phyloP scores from a whole-genome alignment of 2,888 invertebrate species.

The Apamea monoglypha region DNA sequence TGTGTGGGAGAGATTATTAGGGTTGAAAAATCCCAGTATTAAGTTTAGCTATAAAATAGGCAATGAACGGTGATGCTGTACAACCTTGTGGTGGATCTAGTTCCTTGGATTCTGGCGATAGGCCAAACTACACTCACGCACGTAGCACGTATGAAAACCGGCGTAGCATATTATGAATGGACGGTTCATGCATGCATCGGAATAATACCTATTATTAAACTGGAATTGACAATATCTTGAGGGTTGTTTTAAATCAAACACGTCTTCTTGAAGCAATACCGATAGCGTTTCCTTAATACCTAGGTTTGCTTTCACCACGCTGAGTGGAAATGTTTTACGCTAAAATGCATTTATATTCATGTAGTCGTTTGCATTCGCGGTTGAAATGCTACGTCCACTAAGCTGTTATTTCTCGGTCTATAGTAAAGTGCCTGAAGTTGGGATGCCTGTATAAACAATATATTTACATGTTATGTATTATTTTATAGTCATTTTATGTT shows the following conservation, averaged over 20 bases:
- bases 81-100: constrained; percentile 12
- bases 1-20: not conserved
- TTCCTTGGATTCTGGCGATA: constrained; percentile 17
- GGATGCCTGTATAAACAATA: constrained; percentile 60
- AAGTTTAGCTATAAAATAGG: not conserved
- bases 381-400: constrained; percentile 65
- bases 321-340: constrained; percentile 64
- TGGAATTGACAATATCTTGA: not conserved
- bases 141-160: constrained; percentile 7
- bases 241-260: constrained; percentile 37
- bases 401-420: constrained; percentile 66
- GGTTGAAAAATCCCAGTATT: not conserved
- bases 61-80: not conserved
- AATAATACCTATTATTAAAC: not conserved
- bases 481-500: constrained; percentile 65
- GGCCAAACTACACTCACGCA: constrained; percentile 7
- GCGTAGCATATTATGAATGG: constrained; percentile 23
- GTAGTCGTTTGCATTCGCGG: constrained; percentile 68
- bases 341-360: constrained; percentile 72
- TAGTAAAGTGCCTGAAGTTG: constrained; percentile 63
- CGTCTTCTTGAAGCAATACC: constrained; percentile 41
- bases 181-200: not conserved
- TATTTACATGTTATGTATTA: constrained; percentile 63
- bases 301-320: constrained; percentile 67
- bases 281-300: constrained; percentile 54